A percentile compares a stretch with the other conserved stretches of the same genome.
Conservation (phyloP, 2,888 invertebrate species). For the Dryococelus australis region DNA sequence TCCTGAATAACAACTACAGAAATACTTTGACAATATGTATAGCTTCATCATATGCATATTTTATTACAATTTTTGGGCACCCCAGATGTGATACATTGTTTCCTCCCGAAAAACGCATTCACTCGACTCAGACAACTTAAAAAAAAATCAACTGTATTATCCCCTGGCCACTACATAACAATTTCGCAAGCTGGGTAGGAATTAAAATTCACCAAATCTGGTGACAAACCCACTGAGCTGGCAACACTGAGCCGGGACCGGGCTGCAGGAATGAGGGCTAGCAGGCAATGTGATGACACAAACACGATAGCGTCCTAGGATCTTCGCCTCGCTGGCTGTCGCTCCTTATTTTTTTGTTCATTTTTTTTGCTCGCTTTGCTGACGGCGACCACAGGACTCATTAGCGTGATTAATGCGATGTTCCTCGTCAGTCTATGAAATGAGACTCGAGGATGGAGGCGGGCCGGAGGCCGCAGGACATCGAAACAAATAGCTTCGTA, state of each 20-base stretch:
- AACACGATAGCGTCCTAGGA: not conserved
- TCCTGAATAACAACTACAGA: too few relatives aligned
- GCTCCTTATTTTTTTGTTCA: not conserved
- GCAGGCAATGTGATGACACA: not conserved
- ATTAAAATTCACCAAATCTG: too few relatives aligned
- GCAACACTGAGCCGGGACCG: not conserved
- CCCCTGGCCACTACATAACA: too few relatives aligned
- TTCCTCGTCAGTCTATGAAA: not conserved
- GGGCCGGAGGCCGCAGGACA: not conserved
- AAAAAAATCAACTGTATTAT: too few relatives aligned
- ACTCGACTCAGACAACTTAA: too few relatives aligned
- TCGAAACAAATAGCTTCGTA: not conserved
- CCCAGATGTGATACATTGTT: too few relatives aligned
- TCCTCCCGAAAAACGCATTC: too few relatives aligned
- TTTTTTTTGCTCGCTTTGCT: constrained; percentile 10
- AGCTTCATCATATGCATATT: too few relatives aligned
- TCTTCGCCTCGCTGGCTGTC: constrained; percentile 10
- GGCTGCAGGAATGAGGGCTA: not conserved
- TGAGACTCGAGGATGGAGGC: not conserved
- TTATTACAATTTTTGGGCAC: too few relatives aligned
- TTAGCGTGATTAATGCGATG: not conserved
- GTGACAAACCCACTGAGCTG: too few relatives aligned
- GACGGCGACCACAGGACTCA: constrained; percentile 8
- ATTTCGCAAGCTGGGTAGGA: too few relatives aligned
- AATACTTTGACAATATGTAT: too few relatives aligned